A percentile compares a stretch with the other conserved stretches of the same genome.
These are phyloP conservation scores for Cotesia glomerata DNA, from an alignment of 1,140 invertebrate genomes.

Conservation along the genomic window DNA sequence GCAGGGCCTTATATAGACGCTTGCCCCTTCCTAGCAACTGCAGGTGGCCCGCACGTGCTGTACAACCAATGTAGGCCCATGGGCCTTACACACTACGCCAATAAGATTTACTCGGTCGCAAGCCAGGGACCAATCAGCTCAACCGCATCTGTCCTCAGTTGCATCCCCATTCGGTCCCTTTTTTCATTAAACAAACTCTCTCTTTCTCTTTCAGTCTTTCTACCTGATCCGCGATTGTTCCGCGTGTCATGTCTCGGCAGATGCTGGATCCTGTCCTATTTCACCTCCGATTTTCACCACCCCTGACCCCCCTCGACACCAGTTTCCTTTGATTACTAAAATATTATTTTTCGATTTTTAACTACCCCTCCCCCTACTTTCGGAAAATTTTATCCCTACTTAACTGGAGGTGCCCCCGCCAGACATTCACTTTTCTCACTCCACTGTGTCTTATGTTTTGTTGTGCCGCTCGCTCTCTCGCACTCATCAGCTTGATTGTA, in stretches of 20 bases:
- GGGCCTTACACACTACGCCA: constrained; percentile 54
- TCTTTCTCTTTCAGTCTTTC: constrained; percentile 24
- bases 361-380: too few species aligned
- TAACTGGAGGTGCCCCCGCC: too few species aligned
- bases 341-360: too few species aligned
- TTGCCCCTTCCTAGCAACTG: constrained; percentile 39
- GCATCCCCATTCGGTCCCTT: constrained; percentile 8
- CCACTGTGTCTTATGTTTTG: constrained; percentile 25
- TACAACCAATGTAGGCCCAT: constrained; percentile 49
- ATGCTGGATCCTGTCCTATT: too few species aligned
- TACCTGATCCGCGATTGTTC: too few species aligned
- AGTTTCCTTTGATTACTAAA: too few species aligned
- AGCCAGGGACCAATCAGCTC: constrained; percentile 49
- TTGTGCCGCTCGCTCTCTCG: constrained; percentile 25
- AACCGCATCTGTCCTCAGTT: constrained; percentile 44
- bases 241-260: too few species aligned
- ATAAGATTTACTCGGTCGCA: constrained; percentile 48
- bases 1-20: constrained; percentile 50
- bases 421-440: constrained; percentile 27
- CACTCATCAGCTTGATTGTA: not conserved
- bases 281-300: too few species aligned
- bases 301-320: too few species aligned
- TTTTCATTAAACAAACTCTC: not conserved
- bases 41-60: constrained; percentile 60
- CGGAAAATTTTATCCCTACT: too few species aligned